Evolutionary conservation across 2,797 vertebrate genomes (phyloP), one percentile per base, ranked within the genome.

Genomic region (Sebastes baramenuke): DNA sequence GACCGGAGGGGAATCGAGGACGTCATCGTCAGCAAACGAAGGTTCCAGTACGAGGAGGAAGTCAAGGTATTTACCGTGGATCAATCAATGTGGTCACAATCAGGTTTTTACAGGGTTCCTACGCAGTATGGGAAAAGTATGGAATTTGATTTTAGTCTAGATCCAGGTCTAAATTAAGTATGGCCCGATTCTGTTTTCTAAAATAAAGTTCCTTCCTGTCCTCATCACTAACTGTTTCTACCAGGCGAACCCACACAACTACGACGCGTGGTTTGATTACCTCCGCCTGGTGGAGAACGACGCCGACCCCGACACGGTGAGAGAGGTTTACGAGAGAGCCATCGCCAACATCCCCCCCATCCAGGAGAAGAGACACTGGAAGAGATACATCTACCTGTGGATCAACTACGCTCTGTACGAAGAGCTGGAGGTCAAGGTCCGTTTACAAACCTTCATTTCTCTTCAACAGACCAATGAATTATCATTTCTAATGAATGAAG

Each of bases 1-100:
- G 98, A 99, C 93, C 92, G 98, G 20, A 93, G 98, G 55, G 98
- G 98, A 6, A 99, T 99, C 6, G 99, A 99, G 89, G 99, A 99
- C 22, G 98, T 99, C 75, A 99, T 99, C 5, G 97, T 99, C 87
- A 99, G 96, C 95, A 99, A 99, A 77, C 94, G 98, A 25, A 93
- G 98, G 60, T 99, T 99, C 92, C 99, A 99, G 84, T 99, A 99
- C 6, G 99, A 99, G 88, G 98, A 99, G 85, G 99, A 99, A 87
- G 98, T 99, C 84, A 99, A 99, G 96, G 99, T 99, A 85, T 0
- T 77, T 4, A 29, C 3, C 5, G 3, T n/a, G 2, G 34, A 29
- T 42, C 25, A 8, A 65, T 38, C 12, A 14, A 36, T 4, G 32
- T 11, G 38, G 52, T 22, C n/a, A 55, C 52, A 24, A 22, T 11